Base-by-base conservation (phyloP, 2,888 invertebrate genomes). In the Troides oblongomaculatus region DNA sequence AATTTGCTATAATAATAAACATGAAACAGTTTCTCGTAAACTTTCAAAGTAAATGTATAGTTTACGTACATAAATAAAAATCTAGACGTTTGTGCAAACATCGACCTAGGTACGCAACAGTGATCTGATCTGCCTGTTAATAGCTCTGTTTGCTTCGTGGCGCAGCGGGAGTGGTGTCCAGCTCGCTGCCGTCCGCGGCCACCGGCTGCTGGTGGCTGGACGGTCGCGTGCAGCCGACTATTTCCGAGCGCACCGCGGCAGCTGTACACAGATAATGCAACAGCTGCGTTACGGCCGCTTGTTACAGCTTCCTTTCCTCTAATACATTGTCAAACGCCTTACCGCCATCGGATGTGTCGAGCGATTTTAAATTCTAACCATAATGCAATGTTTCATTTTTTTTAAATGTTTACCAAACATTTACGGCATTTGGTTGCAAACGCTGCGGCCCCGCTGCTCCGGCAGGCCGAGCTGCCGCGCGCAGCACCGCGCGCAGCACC, bases 231-330 rank as follows among this genome's bases (percentile, higher is more conserved):
- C 30, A 30, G 30, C 30, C 30, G 3, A 30, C 30, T 30, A 30
- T 30, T 3, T 30, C 30, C 4, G 30, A 30, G 30, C 30, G 30
- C 30, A 30, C 4, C 30, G 30, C 30, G 30, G 21, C 21, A 21
- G 21, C n/a, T 21, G 50, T 58, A 68, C 67, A 67, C 67, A 67
- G 21, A 18, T 56, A 43, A 53, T 39, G 10, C 60, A 61, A 23
- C 50, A 1, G 39, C 39, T 12, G 25, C 36, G 21, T 61, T 43
- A 43, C 53, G 61, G n/a, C 53, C 18, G 53, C 36, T 43, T 53
- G 56, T 66, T 36, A 66, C 53, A 60, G 62, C 36, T 43, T 57
- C 62, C 60, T 53, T 66, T 61, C 36, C 57, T 3, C 10, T 62
- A 58, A 62, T 58, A 62, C 30, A 58, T 62, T 30, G 23, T 8